Conservation (phyloP, 1,140 invertebrate genomes). For the Papilio polyxenes region DNA sequence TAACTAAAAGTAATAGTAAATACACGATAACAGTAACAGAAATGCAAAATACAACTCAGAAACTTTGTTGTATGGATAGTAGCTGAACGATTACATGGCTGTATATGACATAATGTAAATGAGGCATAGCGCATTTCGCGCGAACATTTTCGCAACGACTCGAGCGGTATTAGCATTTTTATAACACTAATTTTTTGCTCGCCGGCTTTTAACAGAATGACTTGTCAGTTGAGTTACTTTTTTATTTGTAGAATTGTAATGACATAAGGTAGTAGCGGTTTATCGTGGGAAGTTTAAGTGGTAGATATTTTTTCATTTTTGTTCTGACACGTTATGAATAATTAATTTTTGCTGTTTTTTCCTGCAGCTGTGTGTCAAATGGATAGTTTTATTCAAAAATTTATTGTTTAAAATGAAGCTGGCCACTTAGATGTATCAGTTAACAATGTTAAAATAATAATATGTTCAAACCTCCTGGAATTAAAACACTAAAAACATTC, state of each 20-base stretch:
- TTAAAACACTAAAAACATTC: no score
- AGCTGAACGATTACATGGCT: slow-evolving; percentile 66
- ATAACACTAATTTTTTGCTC: slow-evolving; percentile 67
- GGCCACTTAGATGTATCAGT: neutral
- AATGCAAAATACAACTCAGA: neutral
- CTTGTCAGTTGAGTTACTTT: slow-evolving; percentile 54
- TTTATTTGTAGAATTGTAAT: slow-evolving; percentile 48
- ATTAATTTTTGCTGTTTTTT: neutral
- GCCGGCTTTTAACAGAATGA: slow-evolving; percentile 60
- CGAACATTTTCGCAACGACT: slow-evolving; percentile 62
- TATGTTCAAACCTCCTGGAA: no score
- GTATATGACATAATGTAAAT: slow-evolving; percentile 75
- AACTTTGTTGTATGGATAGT: slow-evolving; percentile 48
- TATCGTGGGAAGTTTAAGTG: slow-evolving; percentile 30
- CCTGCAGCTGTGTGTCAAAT: neutral
- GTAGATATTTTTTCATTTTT: neutral
- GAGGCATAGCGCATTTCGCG: slow-evolving; percentile 56
- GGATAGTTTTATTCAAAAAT: neutral
- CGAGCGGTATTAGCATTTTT: slow-evolving; percentile 62
- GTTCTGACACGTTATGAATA: slow-evolving; percentile 1
- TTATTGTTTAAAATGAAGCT: neutral
- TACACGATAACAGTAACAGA: neutral
- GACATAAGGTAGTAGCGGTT: slow-evolving; percentile 35
- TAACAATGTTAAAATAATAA: no score
- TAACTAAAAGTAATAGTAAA: neutral